Conservation (phyloP, 2,797 vertebrate genomes). For the Galaxias olidus region DNA sequence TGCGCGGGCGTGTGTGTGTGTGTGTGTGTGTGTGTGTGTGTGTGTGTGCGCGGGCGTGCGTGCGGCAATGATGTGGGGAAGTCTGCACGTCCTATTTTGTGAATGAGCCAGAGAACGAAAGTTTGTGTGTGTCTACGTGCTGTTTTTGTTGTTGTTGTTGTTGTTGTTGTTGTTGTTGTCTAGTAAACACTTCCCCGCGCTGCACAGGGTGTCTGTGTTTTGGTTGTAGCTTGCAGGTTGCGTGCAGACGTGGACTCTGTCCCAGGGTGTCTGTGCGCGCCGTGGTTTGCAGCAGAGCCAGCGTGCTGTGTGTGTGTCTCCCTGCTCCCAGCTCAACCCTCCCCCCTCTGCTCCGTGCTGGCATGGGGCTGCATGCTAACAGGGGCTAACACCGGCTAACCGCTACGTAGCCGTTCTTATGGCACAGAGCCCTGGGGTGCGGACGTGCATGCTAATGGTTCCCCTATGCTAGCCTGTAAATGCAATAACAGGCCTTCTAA, state of each 20-base stretch:
- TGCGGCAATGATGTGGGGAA: not conserved
- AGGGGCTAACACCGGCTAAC: slow-evolving; percentile 43
- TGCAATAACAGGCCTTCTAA: no score
- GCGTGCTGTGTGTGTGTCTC: slow-evolving; percentile 30
- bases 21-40: slow-evolving; percentile 1
- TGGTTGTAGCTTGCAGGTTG: no score
- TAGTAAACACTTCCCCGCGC: no score
- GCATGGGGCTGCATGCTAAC: slow-evolving; percentile 67
- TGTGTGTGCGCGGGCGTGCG: slow-evolving; percentile 18
- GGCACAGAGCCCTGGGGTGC: slow-evolving; percentile 44
- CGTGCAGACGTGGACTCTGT: not conserved
- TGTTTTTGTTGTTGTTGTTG: no score
- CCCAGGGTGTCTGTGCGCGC: slow-evolving; percentile 5
- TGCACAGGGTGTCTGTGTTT: no score
- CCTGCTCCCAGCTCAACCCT: slow-evolving; percentile 31
- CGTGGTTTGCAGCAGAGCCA: slow-evolving; percentile 25
- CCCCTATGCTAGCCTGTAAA: slow-evolving; percentile 12
- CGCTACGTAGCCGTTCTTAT: slow-evolving; percentile 44
- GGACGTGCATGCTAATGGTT: slow-evolving; percentile 23
- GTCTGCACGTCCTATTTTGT: slow-evolving; percentile 6
- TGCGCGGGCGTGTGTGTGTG: slow-evolving; percentile 12
- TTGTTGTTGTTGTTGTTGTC: no score
- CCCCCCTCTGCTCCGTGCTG: slow-evolving; percentile 52
- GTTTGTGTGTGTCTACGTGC: not conserved
- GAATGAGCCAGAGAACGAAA: not conserved